Evolutionary conservation across 2,797 vertebrate species (phyloP).

Genomic region (Darevskia nairensis): DNA sequence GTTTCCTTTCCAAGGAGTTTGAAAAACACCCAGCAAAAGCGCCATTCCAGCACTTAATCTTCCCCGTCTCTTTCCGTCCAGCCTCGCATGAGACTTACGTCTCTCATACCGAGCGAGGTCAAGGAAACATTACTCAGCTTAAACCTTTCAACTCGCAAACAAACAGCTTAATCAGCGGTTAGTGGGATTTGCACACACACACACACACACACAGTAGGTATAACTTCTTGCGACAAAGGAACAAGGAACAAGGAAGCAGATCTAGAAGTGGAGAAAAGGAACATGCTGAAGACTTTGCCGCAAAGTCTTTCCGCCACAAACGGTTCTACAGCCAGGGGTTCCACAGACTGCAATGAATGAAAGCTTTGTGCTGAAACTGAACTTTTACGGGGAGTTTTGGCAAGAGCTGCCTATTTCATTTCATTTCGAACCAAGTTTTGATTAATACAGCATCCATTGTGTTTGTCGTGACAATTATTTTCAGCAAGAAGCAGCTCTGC

Average conservation of each 20-base stretch:
- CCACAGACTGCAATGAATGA: slow-evolving; percentile 48
- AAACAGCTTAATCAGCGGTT: slow-evolving; percentile 21
- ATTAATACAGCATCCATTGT: slow-evolving; percentile 63
- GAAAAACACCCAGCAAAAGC: neutral
- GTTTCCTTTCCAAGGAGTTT: slow-evolving; percentile 9
- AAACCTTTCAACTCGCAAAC: slow-evolving; percentile 36
- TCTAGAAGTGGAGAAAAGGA: slow-evolving; percentile 44
- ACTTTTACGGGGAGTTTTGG: slow-evolving; percentile 42
- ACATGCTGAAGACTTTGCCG: slow-evolving; percentile 21
- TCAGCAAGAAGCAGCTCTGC: slow-evolving; percentile 49
- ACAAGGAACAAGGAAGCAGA: slow-evolving; percentile 42
- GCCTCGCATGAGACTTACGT: neutral
- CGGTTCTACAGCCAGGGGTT: slow-evolving; percentile 57
- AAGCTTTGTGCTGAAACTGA: slow-evolving; percentile 58
- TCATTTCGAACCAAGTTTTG: slow-evolving; percentile 53
- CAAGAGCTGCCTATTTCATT: slow-evolving; percentile 38
- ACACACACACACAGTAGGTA: neutral
- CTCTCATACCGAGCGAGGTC: slow-evolving; percentile 1
- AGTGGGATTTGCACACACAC: neutral
- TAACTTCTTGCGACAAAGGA: slow-evolving; percentile 17
- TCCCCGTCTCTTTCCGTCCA: slow-evolving; percentile 4
- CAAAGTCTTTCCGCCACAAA: slow-evolving; percentile 19
- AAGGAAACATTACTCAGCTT: slow-evolving; percentile 33
- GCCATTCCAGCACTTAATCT: neutral
- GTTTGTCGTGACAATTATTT: slow-evolving; percentile 61